Evolutionary conservation across 1,140 invertebrate species (phyloP), one percentile per base, ranked within the genome.

Genomic region (Lepidurus packardi): DNA sequence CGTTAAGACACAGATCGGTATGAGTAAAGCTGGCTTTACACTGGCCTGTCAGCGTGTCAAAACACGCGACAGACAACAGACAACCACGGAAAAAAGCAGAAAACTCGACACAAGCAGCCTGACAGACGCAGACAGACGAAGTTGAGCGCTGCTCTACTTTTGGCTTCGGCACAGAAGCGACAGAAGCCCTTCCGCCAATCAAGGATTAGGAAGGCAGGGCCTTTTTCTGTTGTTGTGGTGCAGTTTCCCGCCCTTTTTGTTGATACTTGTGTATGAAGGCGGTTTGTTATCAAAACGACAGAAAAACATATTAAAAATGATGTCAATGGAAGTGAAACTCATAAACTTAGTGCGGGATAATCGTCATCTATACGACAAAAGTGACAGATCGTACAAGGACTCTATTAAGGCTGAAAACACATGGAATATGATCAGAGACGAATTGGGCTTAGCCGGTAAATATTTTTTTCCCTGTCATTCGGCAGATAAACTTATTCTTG

Each of bases 351-450:
- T 34, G 34, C 34, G 34, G 34, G 34, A 34, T 34, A 34, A 34
- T 34, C 34, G 34, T 34, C 34, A 34, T 34, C 34, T 34, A 34
- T 11, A 47, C 4, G 45, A 47, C 45, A 47, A 16, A 47, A 47
- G 34, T 34, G 34, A 47, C 9, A 47, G 10, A 47, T 47, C 9
- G 10, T 47, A 47, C 45, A 47, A 47, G 16, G 45, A 47, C 45
- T 47, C 45, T 11, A 47, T 47, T 47, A 47, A 47, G 45, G 45
- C 45, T 47, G 45, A 47, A 47, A 47, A 47, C 45, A 47, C 45
- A 47, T 47, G 45, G 45, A 47, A 47, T 47, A 47, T 47, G 45
- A 47, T 47, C 45, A 47, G 45, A 47, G 16, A 47, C 45, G 45
- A 47, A 16, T 47, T 47, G 45, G 45, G 45, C 45, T 47, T 47